phyloP scores from a whole-genome alignment of 2,113 vertebrate genomes.

The Phaetusa simplex region DNA sequence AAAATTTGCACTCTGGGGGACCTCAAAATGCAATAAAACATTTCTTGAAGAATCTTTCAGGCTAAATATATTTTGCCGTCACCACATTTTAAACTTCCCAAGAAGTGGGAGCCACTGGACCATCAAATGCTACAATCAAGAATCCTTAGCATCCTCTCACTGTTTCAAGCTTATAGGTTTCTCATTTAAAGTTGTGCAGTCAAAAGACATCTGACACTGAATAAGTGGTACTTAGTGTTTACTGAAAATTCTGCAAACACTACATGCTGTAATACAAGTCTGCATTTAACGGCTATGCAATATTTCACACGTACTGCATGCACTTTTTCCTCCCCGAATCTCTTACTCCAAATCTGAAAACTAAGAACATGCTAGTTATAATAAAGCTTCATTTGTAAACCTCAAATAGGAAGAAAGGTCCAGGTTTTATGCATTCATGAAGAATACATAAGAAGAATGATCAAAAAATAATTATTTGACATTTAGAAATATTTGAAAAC shows the following conservation, averaged over 20 bases:
- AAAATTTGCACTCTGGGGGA: neutral
- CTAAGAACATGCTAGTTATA: neutral
- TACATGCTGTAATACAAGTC: neutral
- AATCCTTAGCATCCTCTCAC: neutral
- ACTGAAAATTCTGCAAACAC: neutral
- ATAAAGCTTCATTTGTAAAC: neutral
- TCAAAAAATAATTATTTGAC: neutral
- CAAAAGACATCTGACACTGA: neutral
- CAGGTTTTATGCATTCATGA: neutral
- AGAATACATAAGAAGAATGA: constrained; percentile 10
- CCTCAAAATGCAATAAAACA: neutral
- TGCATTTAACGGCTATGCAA: neutral
- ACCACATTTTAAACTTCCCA: neutral
- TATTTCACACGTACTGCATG: neutral
- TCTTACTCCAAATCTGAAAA: neutral
- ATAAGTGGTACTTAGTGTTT: neutral
- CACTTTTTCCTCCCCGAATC: neutral
- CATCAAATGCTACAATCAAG: neutral
- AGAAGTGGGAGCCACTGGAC: neutral
- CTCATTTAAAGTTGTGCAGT: neutral
- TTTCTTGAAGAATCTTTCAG: neutral
- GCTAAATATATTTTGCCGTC: neutral
- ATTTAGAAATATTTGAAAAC: constrained; percentile 28
- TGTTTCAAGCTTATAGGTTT: neutral
- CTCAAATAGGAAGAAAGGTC: neutral